Conservation (phyloP, 1,140 invertebrate genomes). For the Mamestra configurata region DNA sequence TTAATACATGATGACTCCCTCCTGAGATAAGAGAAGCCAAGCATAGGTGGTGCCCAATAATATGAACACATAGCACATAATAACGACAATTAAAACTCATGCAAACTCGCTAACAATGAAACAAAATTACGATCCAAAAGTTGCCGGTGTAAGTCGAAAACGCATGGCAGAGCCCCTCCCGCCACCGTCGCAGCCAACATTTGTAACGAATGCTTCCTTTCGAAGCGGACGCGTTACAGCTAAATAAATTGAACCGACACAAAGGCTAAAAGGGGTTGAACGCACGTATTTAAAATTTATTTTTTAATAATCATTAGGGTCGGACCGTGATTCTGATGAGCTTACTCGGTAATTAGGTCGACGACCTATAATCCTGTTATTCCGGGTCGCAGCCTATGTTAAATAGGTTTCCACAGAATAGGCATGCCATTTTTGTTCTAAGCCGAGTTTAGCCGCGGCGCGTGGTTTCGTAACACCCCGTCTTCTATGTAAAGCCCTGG, state of each 20-base stretch:
- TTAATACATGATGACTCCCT: too few relatives aligned
- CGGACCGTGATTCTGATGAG: constrained; percentile 10
- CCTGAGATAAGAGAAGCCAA: too few relatives aligned
- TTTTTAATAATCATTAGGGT: constrained; percentile 31
- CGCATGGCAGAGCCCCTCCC: constrained; percentile 4
- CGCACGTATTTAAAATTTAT: constrained; percentile 35
- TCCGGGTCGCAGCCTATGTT: background rate
- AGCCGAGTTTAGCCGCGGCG: background rate
- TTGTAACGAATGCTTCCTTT: constrained; percentile 45
- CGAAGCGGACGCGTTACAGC: constrained; percentile 23
- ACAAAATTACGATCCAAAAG: constrained; percentile 44
- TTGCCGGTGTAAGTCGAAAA: constrained; percentile 6
- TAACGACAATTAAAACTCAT: background rate
- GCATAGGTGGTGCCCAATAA: too few relatives aligned
- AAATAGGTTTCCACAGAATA: background rate
- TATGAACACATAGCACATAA: background rate
- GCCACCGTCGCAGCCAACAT: constrained; percentile 5
- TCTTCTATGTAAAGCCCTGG: background rate
- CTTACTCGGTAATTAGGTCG: constrained; percentile 28
- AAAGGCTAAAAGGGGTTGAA: constrained; percentile 32
- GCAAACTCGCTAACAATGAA: constrained; percentile 31
- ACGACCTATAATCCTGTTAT: constrained; percentile 33
- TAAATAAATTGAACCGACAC: constrained; percentile 43
- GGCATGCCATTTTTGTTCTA: constrained; percentile 11
- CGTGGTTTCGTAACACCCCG: background rate